These are phyloP conservation scores for Archaeoteleia sp. DNA, from an alignment of 2,888 invertebrate genomes.

Conservation along the genomic window DNA sequence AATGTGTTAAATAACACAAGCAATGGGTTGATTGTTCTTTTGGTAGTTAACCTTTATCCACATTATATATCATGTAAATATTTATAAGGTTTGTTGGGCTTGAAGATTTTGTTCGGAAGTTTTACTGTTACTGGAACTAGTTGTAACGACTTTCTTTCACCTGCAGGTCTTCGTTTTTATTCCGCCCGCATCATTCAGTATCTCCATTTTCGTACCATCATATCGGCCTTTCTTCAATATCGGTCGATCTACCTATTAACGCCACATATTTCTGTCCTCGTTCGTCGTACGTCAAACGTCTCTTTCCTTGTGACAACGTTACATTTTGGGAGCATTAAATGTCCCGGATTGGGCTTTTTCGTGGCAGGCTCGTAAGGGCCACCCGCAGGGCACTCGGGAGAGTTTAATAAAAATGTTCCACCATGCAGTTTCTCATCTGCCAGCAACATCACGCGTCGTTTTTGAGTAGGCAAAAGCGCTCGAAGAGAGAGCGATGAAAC, in stretches of 20 bases:
- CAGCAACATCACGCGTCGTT: conserved; percentile 38
- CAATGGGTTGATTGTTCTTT: no score
- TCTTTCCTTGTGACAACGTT: conserved; percentile 22
- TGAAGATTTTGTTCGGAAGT: conserved; percentile 17
- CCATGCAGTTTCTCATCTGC: conserved; percentile 24
- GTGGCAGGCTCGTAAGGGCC: conserved; percentile 54
- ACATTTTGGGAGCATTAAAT: conserved; percentile 9
- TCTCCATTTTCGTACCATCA: conserved; percentile 30
- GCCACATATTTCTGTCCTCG: conserved; percentile 27
- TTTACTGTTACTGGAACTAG: conserved; percentile 11
- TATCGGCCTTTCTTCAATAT: conserved; percentile 30
- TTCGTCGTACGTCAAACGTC: conserved; percentile 42
- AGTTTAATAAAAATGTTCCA: conserved; percentile 63
- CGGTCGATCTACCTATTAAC: conserved; percentile 27
- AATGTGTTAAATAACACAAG: no score
- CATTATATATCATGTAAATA: no score
- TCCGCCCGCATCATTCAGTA: conserved; percentile 57
- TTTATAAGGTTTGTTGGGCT: not conserved
- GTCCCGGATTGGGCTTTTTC: conserved; percentile 14
- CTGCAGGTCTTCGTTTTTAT: conserved; percentile 46
- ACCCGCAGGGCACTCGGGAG: conserved; percentile 57
- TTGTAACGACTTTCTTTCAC: conserved; percentile 52
- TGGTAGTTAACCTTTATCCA: no score
- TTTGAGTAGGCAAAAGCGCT: conserved; percentile 32
- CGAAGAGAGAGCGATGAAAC: conserved; percentile 56